Evolutionary conservation across 2,797 vertebrate species (phyloP).

Genomic region (Etheostoma nigrum): DNA sequence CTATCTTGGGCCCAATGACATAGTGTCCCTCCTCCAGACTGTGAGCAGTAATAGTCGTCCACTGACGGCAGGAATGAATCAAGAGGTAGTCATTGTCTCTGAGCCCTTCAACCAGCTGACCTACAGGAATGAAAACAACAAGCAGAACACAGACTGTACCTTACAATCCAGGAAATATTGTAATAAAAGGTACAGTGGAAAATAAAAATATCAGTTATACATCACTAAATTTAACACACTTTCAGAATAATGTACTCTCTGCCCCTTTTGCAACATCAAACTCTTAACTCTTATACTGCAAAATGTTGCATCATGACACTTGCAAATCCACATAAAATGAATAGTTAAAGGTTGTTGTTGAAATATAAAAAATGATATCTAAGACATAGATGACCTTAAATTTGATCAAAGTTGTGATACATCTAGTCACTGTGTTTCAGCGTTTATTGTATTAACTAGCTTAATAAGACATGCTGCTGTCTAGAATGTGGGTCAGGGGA

Average conservation of each 20-base stretch:
- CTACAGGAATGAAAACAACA: slow-evolving; percentile 75
- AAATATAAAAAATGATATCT: neutral
- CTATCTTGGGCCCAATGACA: slow-evolving; percentile 99
- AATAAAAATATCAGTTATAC: neutral
- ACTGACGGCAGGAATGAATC: slow-evolving; percentile 98
- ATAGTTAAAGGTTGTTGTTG: neutral
- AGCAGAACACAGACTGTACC: neutral
- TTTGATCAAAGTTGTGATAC: neutral
- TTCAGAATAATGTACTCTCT: neutral
- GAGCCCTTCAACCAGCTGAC: slow-evolving; percentile 94
- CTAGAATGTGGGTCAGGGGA: neutral
- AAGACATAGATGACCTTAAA: neutral
- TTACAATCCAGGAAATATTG: neutral
- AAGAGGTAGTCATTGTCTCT: slow-evolving; percentile 97
- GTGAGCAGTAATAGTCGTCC: slow-evolving; percentile 99
- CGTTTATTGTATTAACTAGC: neutral
- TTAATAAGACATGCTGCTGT: neutral
- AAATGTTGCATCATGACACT: neutral
- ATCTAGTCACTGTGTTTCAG: neutral
- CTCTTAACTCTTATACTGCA: neutral
- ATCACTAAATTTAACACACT: neutral
- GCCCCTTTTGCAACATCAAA: neutral
- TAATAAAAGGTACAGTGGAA: neutral
- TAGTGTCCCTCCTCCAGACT: slow-evolving; percentile 99
- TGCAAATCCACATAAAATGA: neutral